Percentiles rank a stretch among this genome's conserved stretches.
Evolutionary conservation across 2,113 vertebrate genomes (phyloP).

Genomic region (Urocynchramus pylzowi): DNA sequence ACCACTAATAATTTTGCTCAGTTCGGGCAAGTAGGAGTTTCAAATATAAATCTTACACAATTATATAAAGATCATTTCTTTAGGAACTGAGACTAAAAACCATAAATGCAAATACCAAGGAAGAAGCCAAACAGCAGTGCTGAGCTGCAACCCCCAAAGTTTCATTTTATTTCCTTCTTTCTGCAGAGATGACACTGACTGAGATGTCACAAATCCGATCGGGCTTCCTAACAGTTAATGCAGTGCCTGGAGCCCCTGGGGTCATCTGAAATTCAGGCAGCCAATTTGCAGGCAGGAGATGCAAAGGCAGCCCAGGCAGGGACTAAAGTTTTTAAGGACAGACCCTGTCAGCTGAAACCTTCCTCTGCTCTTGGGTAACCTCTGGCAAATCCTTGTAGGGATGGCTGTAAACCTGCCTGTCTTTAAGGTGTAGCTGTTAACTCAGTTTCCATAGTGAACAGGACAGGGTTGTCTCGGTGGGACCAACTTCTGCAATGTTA

Average conservation of each 20-base stretch:
- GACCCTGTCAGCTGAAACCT: not conserved
- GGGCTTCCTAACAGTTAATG: not conserved
- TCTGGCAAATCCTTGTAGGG: not conserved
- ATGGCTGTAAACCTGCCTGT: not conserved
- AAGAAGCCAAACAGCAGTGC: not conserved
- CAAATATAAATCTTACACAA: not conserved
- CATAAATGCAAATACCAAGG: not conserved
- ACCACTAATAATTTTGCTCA: not conserved
- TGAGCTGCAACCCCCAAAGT: not conserved
- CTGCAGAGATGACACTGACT: not conserved
- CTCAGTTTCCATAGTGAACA: not conserved
- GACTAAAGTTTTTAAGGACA: conserved; percentile 1
- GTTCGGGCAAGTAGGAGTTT: not conserved
- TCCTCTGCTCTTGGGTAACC: not conserved
- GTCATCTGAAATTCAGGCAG: conserved; percentile 25
- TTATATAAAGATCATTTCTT: not conserved
- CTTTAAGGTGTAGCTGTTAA: not conserved
- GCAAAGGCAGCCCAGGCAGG: not conserved
- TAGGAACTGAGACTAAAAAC: not conserved
- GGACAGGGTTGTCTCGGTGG: not conserved
- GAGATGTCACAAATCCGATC: not conserved
- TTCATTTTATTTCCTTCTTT: not conserved
- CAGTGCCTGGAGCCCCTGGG: not conserved
- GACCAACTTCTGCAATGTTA: not conserved
- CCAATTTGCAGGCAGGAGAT: not conserved